Evolutionary conservation across 2,113 vertebrate species (phyloP).

Genomic region (Pseudonaja textilis): DNA sequence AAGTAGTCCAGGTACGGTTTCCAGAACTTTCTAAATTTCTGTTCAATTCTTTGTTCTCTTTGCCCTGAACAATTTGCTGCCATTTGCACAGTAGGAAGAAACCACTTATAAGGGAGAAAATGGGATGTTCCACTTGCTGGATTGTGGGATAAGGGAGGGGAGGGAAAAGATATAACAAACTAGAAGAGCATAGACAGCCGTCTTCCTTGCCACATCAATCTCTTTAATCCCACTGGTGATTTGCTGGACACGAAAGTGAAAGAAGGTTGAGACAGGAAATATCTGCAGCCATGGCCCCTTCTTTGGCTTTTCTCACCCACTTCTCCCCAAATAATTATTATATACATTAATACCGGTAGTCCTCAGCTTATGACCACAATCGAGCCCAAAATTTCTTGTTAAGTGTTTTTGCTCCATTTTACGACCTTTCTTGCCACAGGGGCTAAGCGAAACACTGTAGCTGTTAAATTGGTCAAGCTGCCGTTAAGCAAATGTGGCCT

Average conservation of each 20-base stretch:
- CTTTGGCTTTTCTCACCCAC: not conserved
- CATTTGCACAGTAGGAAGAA: not conserved
- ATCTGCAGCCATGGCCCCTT: not conserved
- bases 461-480: not conserved
- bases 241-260: not conserved
- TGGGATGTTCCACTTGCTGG: not conserved
- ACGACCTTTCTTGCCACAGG: too few relatives aligned
- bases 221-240: not conserved
- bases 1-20: not conserved
- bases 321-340: not conserved
- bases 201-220: not conserved
- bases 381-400: too few relatives aligned
- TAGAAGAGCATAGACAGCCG: not conserved
- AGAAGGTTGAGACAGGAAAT: not conserved
- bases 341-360: not conserved
- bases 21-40: not conserved
- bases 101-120: not conserved
- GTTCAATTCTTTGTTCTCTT: not conserved
- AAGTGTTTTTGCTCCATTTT: too few relatives aligned
- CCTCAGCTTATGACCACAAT: too few relatives aligned
- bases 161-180: not conserved
- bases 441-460: too few relatives aligned
- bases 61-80: not conserved
- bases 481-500: not conserved
- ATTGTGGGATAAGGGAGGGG: not conserved